Base-by-base conservation (phyloP, 2,888 invertebrate genomes). In the Lepidochrysops patricia region DNA sequence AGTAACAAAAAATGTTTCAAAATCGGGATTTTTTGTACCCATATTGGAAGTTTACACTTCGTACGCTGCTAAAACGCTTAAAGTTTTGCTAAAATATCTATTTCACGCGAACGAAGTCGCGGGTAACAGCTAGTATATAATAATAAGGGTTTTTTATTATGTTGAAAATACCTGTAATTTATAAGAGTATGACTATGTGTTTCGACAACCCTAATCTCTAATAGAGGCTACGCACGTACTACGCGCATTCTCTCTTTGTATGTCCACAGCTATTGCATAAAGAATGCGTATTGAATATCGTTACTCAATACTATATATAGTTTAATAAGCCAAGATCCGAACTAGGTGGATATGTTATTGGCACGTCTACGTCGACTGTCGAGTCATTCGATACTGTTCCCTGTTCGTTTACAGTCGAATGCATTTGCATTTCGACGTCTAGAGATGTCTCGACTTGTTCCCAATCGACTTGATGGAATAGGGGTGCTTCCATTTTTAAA, bases 241-340 rank as follows among this genome's bases (percentile, higher is more conserved):
- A 72, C 63, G 68, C 74, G 77, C 77, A 79, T 83, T 79, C 79
- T 79, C 76, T 76, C 75, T 81, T 76, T 74, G 77, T 77, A 76
- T 71, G 74, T 73, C 68, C 71, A 76, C 72, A 74, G 71, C 73
- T 73, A 74, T 74, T 75, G 77, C 74, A 73, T 67, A 72, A 70
- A 75, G 78, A 78, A 80, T 79, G 75, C 63, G 66, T 62, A 70
- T 77, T 73, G 70, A 73, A 66, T 67, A 66, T 64, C 61, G 64
- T 66, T 67, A 64, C 64, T 60, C 65, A 66, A 68, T 64, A 61
- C 63, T 66, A 64, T 64, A 67, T 67, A 61, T 64, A 67, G 66
- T 63, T 66, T 63, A 61, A 62, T 66, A 64, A 58, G 62, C 60
- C 61, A 48, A 60, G 61, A 60, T 63, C 56, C 61, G 57, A 37